Evolutionary conservation across 2,113 vertebrate genomes (phyloP), one percentile per base, ranked within the genome.

Genomic region (Galbula dea): DNA sequence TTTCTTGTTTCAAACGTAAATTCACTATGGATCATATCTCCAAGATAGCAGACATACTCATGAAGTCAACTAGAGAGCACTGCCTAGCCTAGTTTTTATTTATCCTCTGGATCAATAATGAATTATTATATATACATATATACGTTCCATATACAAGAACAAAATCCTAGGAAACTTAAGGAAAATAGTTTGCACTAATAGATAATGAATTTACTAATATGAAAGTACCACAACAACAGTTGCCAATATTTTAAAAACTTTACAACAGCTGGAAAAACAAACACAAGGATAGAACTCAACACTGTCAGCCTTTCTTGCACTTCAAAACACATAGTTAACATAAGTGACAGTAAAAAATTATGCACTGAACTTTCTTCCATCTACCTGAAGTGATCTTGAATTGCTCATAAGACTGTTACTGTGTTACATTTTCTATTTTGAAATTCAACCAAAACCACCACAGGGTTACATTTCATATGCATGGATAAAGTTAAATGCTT

Each of bases 381-480:
- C 88, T 82, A 96, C 95, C 92, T 97, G 92, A 82, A 94, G 76
- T 16, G 13, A 95, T 91, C 88, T 82, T 20, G 0, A 58, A 67
- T 75, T 2, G 0, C 73, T 94, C 69, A 63, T 68, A 96, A 86
- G 58, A 76, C 86, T 74, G 32, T 65, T 85, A 93, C 26, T 96
- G 76, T 94, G 63, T 51, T 74, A 91, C 30, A 83, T 73, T 95
- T 79, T 71, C 30, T 76, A 71, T 83, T 94, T 83, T 95, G 92
- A 95, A 96, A 92, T 66, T 75, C 82, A 93, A 95, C 90, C 96
- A 96, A 97, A 97, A 97, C 96, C 95, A 97, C 86, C 46, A 84
- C 66, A 85, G 90, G 72, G 79, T 96, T 90, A 87, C 30, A 46
- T 96, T 97, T 97, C 95, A 92, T 84, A 61, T 7, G 41, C 93